A percentile compares a stretch with the other conserved stretches of the same genome.
phyloP scores from a whole-genome alignment of 2,113 vertebrate genomes.

The Smithornis capensis region DNA sequence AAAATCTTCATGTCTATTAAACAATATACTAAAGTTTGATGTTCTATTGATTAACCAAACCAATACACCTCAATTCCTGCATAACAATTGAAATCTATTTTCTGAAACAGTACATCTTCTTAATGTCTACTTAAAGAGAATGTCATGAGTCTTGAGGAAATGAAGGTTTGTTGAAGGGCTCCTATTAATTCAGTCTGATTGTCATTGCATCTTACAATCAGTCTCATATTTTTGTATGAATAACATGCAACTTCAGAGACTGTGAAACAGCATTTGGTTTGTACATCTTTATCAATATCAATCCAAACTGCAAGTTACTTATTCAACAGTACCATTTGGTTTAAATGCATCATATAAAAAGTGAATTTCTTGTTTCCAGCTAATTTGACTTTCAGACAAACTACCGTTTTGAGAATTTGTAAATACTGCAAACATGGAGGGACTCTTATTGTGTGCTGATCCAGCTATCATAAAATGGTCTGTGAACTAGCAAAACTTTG shows the following conservation, averaged over 20 bases:
- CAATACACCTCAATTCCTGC: conserved; percentile 2
- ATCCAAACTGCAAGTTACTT: conserved; percentile 62
- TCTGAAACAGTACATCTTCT: conserved; percentile 4
- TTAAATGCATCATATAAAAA: conserved; percentile 62
- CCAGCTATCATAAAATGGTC: neutral
- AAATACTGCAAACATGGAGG: conserved; percentile 25
- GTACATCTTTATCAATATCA: conserved; percentile 63
- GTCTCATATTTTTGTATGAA: conserved; percentile 72
- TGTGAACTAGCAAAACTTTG: neutral
- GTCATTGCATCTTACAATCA: conserved; percentile 73
- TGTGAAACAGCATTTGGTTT: conserved; percentile 64
- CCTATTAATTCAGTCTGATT: conserved; percentile 77
- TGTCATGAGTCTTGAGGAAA: conserved; percentile 59
- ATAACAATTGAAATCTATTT: conserved; percentile 53
- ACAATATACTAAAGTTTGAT: conserved; percentile 47
- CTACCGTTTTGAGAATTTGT: conserved; percentile 33
- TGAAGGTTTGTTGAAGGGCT: conserved; percentile 64
- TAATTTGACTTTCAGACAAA: conserved; percentile 57
- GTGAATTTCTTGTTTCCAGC: conserved; percentile 29
- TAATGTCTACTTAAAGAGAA: conserved; percentile 51
- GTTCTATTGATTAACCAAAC: conserved; percentile 27
- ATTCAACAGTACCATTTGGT: conserved; percentile 68
- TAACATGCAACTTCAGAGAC: conserved; percentile 68
- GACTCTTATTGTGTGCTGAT: neutral
- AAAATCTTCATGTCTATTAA: conserved; percentile 1